Percentiles rank a stretch among this genome's conserved stretches.
These are phyloP conservation scores for Omphaloscelis lunosa DNA, from an alignment of 2,888 invertebrate species.

Conservation along the genomic window DNA sequence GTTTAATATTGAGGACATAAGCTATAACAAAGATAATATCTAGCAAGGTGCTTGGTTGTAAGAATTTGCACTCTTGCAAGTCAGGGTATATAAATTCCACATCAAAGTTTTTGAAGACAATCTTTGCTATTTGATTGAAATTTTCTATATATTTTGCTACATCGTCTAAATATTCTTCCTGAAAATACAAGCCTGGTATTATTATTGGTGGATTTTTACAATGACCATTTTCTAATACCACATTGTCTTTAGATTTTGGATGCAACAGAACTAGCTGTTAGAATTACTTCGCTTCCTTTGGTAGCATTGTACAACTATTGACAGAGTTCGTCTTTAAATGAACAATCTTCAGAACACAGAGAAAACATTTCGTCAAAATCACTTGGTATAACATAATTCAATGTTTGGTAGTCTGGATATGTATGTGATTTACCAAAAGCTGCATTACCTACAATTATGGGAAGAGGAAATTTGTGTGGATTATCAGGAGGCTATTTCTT, in stretches of 20 bases:
- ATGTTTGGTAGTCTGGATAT: constrained; percentile 38
- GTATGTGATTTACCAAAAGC: constrained; percentile 22
- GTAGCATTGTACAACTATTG: constrained; percentile 78
- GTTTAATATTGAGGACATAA: neutral
- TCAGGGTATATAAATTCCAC: constrained; percentile 70
- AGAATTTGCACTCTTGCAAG: constrained; percentile 45
- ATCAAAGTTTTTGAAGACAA: constrained; percentile 80
- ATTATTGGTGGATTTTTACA: constrained; percentile 90
- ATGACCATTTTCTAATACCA: constrained; percentile 88
- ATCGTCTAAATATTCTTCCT: constrained; percentile 86
- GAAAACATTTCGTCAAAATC: constrained; percentile 41
- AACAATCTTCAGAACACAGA: constrained; percentile 11
- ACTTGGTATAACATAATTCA: constrained; percentile 49
- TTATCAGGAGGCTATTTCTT: neutral
- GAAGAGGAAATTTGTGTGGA: constrained; percentile 51
- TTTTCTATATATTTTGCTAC: constrained; percentile 79
- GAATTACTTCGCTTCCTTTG: constrained; percentile 43
- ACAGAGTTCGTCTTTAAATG: constrained; percentile 37
- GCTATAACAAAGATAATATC: neutral
- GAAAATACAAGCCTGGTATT: constrained; percentile 89
- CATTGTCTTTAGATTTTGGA: constrained; percentile 87
- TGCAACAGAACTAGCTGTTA: constrained; percentile 62
- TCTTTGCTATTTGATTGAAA: constrained; percentile 76
- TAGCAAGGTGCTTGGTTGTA: neutral
- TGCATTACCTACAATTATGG: constrained; percentile 47